Evolutionary conservation across 1,140 invertebrate genomes (phyloP), one percentile per base, ranked within the genome.

Genomic region (Tetramorium alpestre): DNA sequence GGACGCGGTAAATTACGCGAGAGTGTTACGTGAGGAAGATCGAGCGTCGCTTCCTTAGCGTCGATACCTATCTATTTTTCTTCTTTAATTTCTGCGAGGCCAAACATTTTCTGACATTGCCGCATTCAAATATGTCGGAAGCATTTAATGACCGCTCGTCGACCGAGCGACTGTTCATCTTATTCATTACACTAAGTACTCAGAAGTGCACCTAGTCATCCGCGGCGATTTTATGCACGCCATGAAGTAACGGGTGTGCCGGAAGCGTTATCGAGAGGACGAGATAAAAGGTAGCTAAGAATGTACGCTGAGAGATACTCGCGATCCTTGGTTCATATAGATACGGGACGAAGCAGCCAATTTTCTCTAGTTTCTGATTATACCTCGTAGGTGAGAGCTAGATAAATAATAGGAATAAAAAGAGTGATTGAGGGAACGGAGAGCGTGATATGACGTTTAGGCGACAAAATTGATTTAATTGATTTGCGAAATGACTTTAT

Each of bases 41-140:
- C 0, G 13, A 16, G 4, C 22, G 3, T 69, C 49, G 51, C 25
- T 51, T 33, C n/a, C 33, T 54, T 13, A 25, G 28, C 25, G 0
- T 16, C n/a, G n/a, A 51, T 76, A 58, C 5, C 11, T 3, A 0
- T 41, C 54, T 3, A 2, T 54, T 38, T 33, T 28, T 62, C 22
- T 77, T 62, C 22, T 13, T 41, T 16, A 16, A 58, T 44, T 54
- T 49, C 28, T 16, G n/a, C 18, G 28, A 78, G 28, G 7, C 25
- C 5, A 33, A n/a, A 22, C 22, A 18, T 47, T 80, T 69, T 49
- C 62, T 22, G 64, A 81, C 69, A 10, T 73, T 16, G 69, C 41
- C 49, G 38, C 51, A 76, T 89, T 82, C 76, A 82, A 73, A 70
- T 86, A 56, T 87, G 88, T 91, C 86, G 88, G 89, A 92, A 88